phyloP scores from a whole-genome alignment of 1,140 invertebrate species.

The Campoletis sonorensis region DNA sequence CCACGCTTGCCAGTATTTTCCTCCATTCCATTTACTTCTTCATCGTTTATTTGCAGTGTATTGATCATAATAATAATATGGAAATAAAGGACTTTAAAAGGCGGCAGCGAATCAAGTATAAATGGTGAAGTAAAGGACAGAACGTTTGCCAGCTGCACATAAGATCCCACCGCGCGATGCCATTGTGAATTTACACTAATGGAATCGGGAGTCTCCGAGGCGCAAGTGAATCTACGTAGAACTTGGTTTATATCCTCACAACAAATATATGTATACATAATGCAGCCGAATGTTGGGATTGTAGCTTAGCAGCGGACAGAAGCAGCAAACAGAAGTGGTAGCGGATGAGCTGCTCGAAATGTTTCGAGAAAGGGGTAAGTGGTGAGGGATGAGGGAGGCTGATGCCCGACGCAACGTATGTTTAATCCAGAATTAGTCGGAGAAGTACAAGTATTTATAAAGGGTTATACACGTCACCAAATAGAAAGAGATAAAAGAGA shows the following conservation, averaged over 20 bases:
- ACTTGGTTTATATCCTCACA: neutral
- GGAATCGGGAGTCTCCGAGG: conserved; percentile 40
- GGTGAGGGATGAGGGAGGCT: neutral
- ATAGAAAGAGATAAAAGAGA: neutral
- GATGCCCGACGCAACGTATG: conserved; percentile 3
- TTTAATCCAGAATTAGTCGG: conserved; percentile 38
- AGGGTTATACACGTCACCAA: neutral
- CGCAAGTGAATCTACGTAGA: conserved; percentile 32
- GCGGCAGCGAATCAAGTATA: neutral
- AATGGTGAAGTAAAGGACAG: neutral
- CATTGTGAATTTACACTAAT: conserved; percentile 35
- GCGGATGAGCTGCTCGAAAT: conserved; percentile 17
- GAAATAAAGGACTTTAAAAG: neutral
- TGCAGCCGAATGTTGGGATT: neutral
- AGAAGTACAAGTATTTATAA: neutral
- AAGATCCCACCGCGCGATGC: neutral
- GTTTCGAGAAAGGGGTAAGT: neutral
- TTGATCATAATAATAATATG: neutral
- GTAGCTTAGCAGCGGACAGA: conserved; percentile 35
- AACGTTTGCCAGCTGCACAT: neutral
- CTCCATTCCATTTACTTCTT: neutral
- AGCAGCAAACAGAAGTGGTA: conserved; percentile 21
- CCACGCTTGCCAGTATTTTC: neutral
- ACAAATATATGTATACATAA: neutral
- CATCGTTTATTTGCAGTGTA: neutral